Evolutionary conservation across 2,797 vertebrate species (phyloP), one percentile per base, ranked within the genome.

Genomic region (Erethizon dorsatum): DNA sequence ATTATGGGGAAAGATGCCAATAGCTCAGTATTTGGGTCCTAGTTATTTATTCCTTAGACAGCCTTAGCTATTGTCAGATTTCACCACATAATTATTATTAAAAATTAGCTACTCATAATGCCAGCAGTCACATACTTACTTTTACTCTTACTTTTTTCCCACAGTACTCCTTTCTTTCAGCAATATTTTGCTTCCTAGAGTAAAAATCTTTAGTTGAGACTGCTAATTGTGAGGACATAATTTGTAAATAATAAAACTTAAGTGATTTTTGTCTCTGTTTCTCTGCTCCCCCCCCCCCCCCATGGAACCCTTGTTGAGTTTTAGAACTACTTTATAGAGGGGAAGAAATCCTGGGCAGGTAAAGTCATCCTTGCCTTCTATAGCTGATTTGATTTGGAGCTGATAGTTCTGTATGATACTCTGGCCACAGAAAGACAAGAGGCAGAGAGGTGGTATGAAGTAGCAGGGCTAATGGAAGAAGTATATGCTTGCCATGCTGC

Each of bases 401-500:
- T 24, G 7, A 24, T 31, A n/a, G 84, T 47, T 85, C 47, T 24
- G 1, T 15, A 5, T 22, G 24, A 6, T 61, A 6, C 31, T 37
- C 6, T 14, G 61, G 57, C 82, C 69, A 1, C 24, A 8, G 78
- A 24, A 37, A 56, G 61, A 5, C 24, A 52, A 17, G 90, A 57
- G 88, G 26, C 15, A 3, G 85, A 0, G 41, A 45, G 57, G 57
- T 2, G 3, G 41, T 5, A 0, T 52, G 88, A 20, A 85, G 15
- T 10, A 37, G 56, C 12, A 13, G 57, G 57, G 50, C 26, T 0
- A 2, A 3, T 4, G 5, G 33, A 7, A n/a, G 45, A 18, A 24
- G 18, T 4, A 1, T 26, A 1, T 26, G 14, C 89, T 28, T 22
- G 11, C 28, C 17, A 18, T 0, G 1, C 5, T 3, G 0, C 10